Conservation (phyloP, 2,797 vertebrate genomes). For the Myotis daubentonii region DNA sequence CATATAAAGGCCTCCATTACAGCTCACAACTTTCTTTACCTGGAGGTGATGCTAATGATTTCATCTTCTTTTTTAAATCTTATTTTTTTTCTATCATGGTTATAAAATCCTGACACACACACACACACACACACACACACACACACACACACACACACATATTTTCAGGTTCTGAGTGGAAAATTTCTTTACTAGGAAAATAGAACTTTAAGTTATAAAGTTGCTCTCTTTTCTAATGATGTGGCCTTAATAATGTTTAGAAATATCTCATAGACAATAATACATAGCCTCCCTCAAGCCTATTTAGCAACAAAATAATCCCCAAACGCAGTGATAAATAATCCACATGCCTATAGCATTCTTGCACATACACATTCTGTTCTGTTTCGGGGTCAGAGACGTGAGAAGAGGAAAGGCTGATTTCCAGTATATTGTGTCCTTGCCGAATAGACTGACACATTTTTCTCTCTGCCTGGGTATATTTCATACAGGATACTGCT, state of each 20-base stretch:
- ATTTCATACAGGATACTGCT: not conserved
- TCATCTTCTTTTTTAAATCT: slow-evolving; percentile 33
- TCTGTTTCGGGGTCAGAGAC: not conserved
- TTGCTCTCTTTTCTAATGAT: not conserved
- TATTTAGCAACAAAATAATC: not conserved
- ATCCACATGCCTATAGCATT: not conserved
- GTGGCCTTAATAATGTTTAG: not conserved
- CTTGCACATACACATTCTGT: not conserved
- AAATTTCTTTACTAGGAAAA: slow-evolving; percentile 5
- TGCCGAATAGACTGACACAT: not conserved
- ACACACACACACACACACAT: not conserved
- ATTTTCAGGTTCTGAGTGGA: not conserved
- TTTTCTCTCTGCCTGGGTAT: not conserved
- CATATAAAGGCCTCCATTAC: not conserved
- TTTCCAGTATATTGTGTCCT: not conserved
- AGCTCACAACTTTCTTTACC: slow-evolving; percentile 38
- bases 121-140: not conserved
- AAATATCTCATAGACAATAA: not conserved
- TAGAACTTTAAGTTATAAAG: not conserved
- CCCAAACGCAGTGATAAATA: not conserved
- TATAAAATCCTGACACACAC: not conserved
- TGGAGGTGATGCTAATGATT: slow-evolving; percentile 38
- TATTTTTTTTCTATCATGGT: slow-evolving; percentile 18
- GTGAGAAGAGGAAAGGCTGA: not conserved
- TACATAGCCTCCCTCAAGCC: not conserved